phyloP scores from a whole-genome alignment of 2,797 vertebrate species.

The Limosa lapponica region DNA sequence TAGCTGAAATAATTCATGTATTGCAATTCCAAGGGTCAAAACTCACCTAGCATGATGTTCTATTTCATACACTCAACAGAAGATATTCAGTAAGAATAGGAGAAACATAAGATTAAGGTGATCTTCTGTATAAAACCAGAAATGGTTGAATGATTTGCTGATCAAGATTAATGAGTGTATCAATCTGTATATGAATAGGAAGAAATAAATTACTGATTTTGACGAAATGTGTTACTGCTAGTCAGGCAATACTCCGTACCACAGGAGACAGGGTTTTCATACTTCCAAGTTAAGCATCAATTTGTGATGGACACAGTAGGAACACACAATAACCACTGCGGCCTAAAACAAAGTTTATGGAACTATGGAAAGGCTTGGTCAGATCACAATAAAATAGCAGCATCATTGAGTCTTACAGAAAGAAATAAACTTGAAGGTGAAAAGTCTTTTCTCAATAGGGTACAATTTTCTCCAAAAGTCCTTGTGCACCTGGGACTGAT shows the following conservation, averaged over 20 bases:
- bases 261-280: not conserved
- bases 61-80: not conserved
- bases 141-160: not conserved
- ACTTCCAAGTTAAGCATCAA: not conserved
- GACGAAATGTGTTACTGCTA: not conserved
- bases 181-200: not conserved
- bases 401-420: not conserved
- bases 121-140: not conserved
- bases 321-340: not conserved
- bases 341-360: not conserved
- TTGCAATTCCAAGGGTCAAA: not conserved
- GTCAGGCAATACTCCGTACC: not conserved
- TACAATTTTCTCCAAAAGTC: not conserved
- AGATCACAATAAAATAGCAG: not conserved
- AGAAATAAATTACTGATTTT: not conserved
- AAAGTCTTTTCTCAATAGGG: not conserved
- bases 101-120: not conserved
- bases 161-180: not conserved
- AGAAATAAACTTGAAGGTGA: not conserved
- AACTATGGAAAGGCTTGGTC: not conserved
- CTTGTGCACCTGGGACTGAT: not conserved
- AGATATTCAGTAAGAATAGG: not conserved
- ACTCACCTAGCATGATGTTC: not conserved
- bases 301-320: not conserved
- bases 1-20: not conserved